Percentiles rank a stretch among this genome's conserved stretches.
phyloP scores from a whole-genome alignment of 2,797 vertebrate genomes.

The Lateolabrax maculatus region DNA sequence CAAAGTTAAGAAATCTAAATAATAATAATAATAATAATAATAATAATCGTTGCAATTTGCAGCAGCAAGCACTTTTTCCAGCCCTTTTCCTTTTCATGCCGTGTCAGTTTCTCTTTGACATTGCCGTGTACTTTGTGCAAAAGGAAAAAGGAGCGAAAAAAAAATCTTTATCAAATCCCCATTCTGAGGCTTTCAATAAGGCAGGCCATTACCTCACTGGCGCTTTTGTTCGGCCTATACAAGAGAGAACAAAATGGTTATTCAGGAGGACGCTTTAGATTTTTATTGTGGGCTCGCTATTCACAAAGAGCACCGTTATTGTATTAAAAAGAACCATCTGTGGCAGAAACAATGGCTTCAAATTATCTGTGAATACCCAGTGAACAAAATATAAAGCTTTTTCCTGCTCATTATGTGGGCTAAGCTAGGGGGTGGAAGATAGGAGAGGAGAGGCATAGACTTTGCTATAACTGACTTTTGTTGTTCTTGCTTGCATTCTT shows the following conservation, averaged over 20 bases:
- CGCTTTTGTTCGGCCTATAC: slow-evolving; percentile 99
- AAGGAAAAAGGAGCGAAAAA: slow-evolving; percentile 81
- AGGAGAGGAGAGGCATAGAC: slow-evolving; percentile 87
- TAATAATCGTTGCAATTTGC: slow-evolving; percentile 24
- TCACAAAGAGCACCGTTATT: slow-evolving; percentile 99
- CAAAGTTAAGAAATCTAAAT: slow-evolving; percentile 10
- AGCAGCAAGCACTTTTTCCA: slow-evolving; percentile 43
- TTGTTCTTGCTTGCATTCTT: slow-evolving; percentile 99
- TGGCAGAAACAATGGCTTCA: slow-evolving; percentile 99
- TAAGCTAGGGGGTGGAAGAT: slow-evolving; percentile 91
- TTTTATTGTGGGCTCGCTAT: slow-evolving; percentile 99
- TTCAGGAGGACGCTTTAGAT: slow-evolving; percentile 99
- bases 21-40: background rate
- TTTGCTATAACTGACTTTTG: slow-evolving; percentile 99
- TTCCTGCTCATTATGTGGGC: slow-evolving; percentile 96
- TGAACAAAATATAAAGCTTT: slow-evolving; percentile 99
- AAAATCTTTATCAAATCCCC: slow-evolving; percentile 99
- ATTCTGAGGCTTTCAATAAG: slow-evolving; percentile 99
- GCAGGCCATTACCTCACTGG: slow-evolving; percentile 99
- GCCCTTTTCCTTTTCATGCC: slow-evolving; percentile 61
- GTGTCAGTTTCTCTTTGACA: slow-evolving; percentile 90
- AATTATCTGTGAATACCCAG: slow-evolving; percentile 99
- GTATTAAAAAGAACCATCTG: slow-evolving; percentile 99
- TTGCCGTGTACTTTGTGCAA: slow-evolving; percentile 89
- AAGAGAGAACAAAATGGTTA: slow-evolving; percentile 99